A percentile compares a stretch with the other conserved stretches of the same genome.
These are phyloP conservation scores for Mola mola DNA, from an alignment of 2,113 vertebrate species.

Conservation along the genomic window DNA sequence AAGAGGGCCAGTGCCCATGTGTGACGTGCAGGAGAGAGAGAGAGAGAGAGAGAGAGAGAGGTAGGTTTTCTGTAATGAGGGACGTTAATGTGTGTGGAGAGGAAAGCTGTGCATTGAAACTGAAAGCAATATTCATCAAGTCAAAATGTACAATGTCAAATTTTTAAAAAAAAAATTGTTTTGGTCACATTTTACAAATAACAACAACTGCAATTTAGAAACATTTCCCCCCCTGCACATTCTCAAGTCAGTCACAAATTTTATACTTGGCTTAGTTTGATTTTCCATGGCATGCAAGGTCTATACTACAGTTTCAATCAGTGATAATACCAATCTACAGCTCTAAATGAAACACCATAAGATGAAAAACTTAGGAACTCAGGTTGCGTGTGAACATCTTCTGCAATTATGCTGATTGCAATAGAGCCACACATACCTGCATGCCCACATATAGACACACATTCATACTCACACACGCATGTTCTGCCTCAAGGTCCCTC, in stretches of 20 bases:
- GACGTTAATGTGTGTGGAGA: constrained; percentile 53
- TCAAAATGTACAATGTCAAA: too few relatives aligned
- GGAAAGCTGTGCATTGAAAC: constrained; percentile 40
- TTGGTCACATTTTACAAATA: too few relatives aligned
- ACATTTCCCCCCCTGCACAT: too few relatives aligned
- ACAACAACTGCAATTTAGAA: too few relatives aligned
- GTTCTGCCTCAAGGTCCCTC: constrained; percentile 55
- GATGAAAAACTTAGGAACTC: too few relatives aligned
- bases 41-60: constrained; percentile 4
- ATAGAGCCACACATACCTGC: constrained; percentile 26
- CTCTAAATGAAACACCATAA: too few relatives aligned
- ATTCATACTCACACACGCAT: constrained; percentile 5
- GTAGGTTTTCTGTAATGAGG: constrained; percentile 55
- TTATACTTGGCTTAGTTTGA: too few relatives aligned
- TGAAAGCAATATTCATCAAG: constrained; percentile 5
- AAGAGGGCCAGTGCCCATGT: constrained; percentile 36
- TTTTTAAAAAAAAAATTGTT: too few relatives aligned
- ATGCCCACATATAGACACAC: constrained; percentile 20
- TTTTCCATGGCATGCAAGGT: too few relatives aligned
- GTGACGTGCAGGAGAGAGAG: neutral
- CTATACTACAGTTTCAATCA: too few relatives aligned
- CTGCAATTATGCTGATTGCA: constrained; percentile 61
- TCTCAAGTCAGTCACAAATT: too few relatives aligned
- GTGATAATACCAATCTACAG: too few relatives aligned
- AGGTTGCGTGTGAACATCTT: constrained; percentile 19